These are phyloP conservation scores for Drosophila rufa DNA, from an alignment of 1,140 invertebrate genomes.

Conservation along the genomic window DNA sequence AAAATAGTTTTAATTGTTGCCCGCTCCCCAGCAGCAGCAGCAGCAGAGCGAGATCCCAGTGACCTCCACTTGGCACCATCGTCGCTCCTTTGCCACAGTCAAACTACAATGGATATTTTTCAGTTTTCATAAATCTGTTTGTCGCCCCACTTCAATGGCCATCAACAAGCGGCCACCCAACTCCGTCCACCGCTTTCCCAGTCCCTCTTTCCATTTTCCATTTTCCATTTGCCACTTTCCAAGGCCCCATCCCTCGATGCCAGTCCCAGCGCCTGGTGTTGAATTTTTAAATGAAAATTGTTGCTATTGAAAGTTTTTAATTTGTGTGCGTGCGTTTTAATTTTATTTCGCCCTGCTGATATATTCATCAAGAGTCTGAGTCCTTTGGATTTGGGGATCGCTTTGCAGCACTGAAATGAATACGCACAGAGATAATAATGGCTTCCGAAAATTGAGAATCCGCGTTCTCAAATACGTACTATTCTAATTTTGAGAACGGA, in stretches of 20 bases:
- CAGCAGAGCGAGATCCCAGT: conserved; percentile 14
- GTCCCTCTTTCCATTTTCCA: conserved; percentile 1
- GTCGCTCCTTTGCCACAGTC: conserved; percentile 35
- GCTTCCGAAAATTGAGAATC: no score
- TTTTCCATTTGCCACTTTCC: conserved; percentile 7
- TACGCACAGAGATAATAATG: no score
- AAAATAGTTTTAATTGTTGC: conserved; percentile 81
- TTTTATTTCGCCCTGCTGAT: conserved; percentile 65
- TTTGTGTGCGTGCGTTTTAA: conserved; percentile 72
- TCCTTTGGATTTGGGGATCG: background rate
- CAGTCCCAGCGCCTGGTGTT: conserved; percentile 67
- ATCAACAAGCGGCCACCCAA: conserved; percentile 41
- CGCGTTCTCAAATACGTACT: no score
- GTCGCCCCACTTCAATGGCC: conserved; percentile 71
- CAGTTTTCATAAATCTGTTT: conserved; percentile 80
- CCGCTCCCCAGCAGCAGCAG: conserved; percentile 12
- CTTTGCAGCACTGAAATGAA: conserved; percentile 1
- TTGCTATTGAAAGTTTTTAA: conserved; percentile 84
- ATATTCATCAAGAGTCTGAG: conserved; percentile 12
- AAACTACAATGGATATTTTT: conserved; percentile 71
- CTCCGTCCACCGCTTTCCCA: background rate
- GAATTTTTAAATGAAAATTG: conserved; percentile 83
- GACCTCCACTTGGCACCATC: conserved; percentile 5
- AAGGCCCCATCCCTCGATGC: background rate
- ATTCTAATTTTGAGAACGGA: no score